Percentiles rank a stretch among this genome's conserved stretches.
Conservation (phyloP, 2,888 invertebrate species). For the Hypolimnas misippus region DNA sequence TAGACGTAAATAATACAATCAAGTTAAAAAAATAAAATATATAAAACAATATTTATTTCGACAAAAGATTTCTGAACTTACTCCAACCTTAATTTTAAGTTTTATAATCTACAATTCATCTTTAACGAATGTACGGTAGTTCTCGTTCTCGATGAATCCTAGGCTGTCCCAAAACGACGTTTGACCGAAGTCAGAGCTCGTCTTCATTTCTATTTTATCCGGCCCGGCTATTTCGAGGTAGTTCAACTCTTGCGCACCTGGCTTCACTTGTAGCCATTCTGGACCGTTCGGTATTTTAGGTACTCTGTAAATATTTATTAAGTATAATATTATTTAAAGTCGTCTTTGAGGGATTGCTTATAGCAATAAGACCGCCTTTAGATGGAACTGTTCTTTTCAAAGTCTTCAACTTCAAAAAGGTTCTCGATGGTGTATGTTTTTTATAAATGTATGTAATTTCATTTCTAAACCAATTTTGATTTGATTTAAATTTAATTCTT, state of each 20-base stretch:
- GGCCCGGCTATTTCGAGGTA: conserved; percentile 83
- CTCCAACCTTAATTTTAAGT: background rate
- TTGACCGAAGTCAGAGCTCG: conserved; percentile 79
- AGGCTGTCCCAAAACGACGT: conserved; percentile 85
- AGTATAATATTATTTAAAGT: no score
- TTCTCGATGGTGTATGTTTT: no score
- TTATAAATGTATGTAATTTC: no score
- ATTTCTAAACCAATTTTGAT: no score
- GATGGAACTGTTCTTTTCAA: no score
- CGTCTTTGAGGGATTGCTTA: no score
- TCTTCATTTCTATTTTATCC: conserved; percentile 68
- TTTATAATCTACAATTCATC: conserved; percentile 67
- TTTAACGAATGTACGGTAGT: conserved; percentile 58
- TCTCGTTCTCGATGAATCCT: conserved; percentile 84
- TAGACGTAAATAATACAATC: no score
- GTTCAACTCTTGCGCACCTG: conserved; percentile 64
- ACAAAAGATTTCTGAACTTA: background rate
- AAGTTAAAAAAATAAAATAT: background rate
- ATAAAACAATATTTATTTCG: background rate
- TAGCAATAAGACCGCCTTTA: no score
- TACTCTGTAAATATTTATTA: conserved; percentile 69
- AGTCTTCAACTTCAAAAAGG: no score
- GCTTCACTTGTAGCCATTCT: conserved; percentile 50
- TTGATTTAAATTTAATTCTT: no score
- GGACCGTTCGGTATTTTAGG: conserved; percentile 62